These are phyloP conservation scores for Microplitis manilae DNA, from an alignment of 2,888 invertebrate genomes.

Conservation along the genomic window DNA sequence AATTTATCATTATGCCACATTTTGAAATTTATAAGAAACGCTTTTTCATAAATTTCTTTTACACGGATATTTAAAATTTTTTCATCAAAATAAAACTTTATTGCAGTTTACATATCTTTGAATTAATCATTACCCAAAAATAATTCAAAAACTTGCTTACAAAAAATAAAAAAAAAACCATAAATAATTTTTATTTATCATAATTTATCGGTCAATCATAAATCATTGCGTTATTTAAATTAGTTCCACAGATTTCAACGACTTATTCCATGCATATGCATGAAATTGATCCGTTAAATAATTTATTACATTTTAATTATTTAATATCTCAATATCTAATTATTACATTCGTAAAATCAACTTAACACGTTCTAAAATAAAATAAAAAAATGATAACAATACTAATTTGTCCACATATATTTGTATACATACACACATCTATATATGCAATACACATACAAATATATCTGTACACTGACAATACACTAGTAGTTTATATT, in stretches of 20 bases:
- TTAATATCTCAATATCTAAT: background rate
- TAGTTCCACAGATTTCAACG: background rate
- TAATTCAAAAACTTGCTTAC: too few species aligned
- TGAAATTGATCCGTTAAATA: background rate
- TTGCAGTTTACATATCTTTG: too few species aligned
- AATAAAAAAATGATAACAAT: background rate
- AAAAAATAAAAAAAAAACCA: too few species aligned
- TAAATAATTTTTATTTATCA: too few species aligned
- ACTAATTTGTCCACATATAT: too few species aligned
- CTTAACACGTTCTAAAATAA: constrained; percentile 15
- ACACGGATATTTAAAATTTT: too few species aligned
- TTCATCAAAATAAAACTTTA: too few species aligned
- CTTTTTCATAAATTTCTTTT: too few species aligned
- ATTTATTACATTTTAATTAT: background rate
- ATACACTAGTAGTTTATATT: constrained; percentile 15
- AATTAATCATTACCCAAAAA: too few species aligned
- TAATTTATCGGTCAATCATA: background rate
- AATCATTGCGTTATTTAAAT: background rate
- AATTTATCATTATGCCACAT: too few species aligned
- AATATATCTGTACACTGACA: background rate
- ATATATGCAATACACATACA: background rate
- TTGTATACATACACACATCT: background rate
- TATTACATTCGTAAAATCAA: background rate
- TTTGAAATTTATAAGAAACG: too few species aligned
- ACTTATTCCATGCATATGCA: background rate